These are phyloP conservation scores for Podarcis lilfordi DNA, from an alignment of 2,797 vertebrate species.

Conservation along the genomic window DNA sequence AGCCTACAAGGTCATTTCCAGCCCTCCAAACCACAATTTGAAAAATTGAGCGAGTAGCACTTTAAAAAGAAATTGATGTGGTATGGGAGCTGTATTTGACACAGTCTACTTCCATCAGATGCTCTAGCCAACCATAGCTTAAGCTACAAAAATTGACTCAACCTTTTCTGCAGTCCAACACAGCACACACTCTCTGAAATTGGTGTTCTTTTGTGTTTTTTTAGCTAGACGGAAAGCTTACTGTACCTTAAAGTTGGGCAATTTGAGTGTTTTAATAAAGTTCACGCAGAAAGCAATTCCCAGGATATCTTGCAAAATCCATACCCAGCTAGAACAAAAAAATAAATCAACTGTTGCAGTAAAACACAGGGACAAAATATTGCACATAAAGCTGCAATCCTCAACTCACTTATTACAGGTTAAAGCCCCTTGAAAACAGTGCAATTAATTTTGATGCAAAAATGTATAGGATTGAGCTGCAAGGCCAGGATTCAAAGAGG, in stretches of 20 bases:
- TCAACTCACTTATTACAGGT: background rate
- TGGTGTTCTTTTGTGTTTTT: constrained; percentile 7
- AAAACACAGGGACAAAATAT: background rate
- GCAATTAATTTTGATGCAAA: background rate
- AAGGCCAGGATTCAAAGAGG: background rate
- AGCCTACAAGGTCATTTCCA: background rate
- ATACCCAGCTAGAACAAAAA: constrained; percentile 89
- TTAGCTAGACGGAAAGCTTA: constrained; percentile 43
- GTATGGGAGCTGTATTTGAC: background rate
- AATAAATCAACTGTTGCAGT: background rate
- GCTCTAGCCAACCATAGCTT: background rate
- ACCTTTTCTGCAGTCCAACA: background rate
- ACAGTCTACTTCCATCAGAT: background rate
- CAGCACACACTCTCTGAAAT: background rate
- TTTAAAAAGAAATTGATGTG: background rate
- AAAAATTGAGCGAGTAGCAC: background rate
- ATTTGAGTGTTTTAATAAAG: constrained; percentile 93
- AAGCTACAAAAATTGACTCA: background rate
- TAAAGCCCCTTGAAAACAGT: background rate
- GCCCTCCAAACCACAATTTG: background rate
- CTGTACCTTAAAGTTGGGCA: constrained; percentile 95
- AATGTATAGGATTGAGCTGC: background rate
- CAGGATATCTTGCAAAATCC: constrained; percentile 94
- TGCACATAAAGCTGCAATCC: background rate
- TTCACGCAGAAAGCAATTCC: constrained; percentile 94